Base-by-base conservation (phyloP, 1,140 invertebrate genomes). In the Ceratosolen solmsi region DNA sequence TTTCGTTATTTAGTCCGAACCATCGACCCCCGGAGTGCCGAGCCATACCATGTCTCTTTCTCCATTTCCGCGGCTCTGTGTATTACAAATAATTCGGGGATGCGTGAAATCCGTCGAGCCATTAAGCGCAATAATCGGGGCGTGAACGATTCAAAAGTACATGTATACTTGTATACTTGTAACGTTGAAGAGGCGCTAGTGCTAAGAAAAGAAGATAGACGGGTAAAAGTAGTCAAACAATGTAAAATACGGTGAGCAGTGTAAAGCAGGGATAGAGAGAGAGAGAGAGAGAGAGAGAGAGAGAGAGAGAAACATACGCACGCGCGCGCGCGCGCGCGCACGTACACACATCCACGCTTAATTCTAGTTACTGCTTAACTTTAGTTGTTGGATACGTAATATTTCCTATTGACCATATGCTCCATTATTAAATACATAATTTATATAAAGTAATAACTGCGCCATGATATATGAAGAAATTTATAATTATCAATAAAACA, bases 121-220 rank as follows among this genome's bases (percentile, higher is more conserved):
- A 90, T 91, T 91, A 86, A 89, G 82, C 79, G 83, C 85, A 86
- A 88, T 88, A 91, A 91, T 85, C 89, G 87, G 88, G 85, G 88
- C 90, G 89, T 90, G 85, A 90, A 88, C 86, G 86, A 89, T 89
- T 85, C 81, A 74, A 75, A 82, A 80, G 60, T 65, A 41, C 27
- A 65, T 22, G 20, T 46, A 65, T 11, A 51, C 27, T 22, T 33
- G 41, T 33, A 2, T 76, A 17, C 25, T 1, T 46, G n/a, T 72
- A 25, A 20, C 41, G 25, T 38, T 38, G 27, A 38, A 76, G 75
- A 49, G 58, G 54, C 9, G 25, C 54, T 25, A 20, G 25, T 36
- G 75, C 56, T 60, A 33, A 36, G 65, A 79, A 63, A 79, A 51
- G 27, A 60, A 63, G 54, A 74, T 56, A 68, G 60, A 68, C 27